Evolutionary conservation across 2,113 vertebrate species (phyloP), one percentile per base, ranked within the genome.

Genomic region (Sphyrna mokarran): DNA sequence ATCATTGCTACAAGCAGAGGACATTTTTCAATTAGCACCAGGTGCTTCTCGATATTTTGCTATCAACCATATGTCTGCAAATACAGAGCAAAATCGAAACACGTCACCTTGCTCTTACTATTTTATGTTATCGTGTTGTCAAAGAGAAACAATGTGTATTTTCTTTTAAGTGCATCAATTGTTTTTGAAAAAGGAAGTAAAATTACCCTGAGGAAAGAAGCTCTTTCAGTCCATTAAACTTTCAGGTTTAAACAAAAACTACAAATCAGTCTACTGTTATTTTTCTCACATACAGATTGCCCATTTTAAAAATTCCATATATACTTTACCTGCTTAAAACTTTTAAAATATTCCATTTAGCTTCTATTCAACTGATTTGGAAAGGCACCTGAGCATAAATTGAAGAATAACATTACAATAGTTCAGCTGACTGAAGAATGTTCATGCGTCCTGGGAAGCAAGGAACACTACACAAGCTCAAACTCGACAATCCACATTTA

Each of bases 1-100:
- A 97, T 96, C 96, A 96, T 93, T 96, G 94, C 68, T 96, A 91
- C 95, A 96, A 96, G 94, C 43, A 48, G 96, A 96, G 89, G 96
- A 69, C 70, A 95, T 29, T 76, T 95, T 95, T 80, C 95, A 96
- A 96, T 83, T 96, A 96, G 95, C 96, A 96, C 96, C 96, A 97
- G 96, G 94, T 96, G 95, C 43, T 68, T 94, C 37, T 72, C 94
- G 58, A 76, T 76, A 29, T 72, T 72, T 72, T 95, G 37, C 37
- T 13, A 93, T 29, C 91, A 70, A 95, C 96, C 96, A 91, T 33
- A 96, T 40, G 96, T 70, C 95, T 89, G 87, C 69, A 96, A 80
- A 95, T 0, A 63, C 37, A 90, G 58, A 13, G 16, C 9, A 40
- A 70, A 94, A n/a, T 94, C 63, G 43, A 94, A 94, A 94, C 9